phyloP scores from a whole-genome alignment of 2,797 vertebrate species.

The Enteromius trimaculatus region DNA sequence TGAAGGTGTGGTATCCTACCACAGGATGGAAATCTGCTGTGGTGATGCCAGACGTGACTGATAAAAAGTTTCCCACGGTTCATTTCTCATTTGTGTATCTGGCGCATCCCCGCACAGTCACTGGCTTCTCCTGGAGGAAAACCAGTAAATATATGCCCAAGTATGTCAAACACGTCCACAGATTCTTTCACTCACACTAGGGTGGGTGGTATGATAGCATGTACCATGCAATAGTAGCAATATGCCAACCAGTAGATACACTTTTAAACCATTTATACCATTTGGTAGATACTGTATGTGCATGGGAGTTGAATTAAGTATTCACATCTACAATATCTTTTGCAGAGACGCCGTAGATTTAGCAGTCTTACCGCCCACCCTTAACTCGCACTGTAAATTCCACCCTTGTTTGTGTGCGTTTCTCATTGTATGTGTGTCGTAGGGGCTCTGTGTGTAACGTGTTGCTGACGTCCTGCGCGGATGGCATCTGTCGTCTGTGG shows the following conservation, averaged over 20 bases:
- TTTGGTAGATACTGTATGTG: not conserved
- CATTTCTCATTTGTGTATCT: conserved; percentile 83
- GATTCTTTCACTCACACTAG: not conserved
- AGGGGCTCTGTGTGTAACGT: conserved; percentile 98
- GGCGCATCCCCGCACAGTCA: conserved; percentile 90
- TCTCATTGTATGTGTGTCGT: conserved; percentile 53
- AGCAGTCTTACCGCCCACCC: not conserved
- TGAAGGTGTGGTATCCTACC: conserved; percentile 97
- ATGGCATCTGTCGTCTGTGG: conserved; percentile 96
- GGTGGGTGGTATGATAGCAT: not conserved
- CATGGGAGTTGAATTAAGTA: not conserved
- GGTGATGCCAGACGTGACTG: conserved; percentile 85
- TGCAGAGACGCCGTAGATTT: not conserved
- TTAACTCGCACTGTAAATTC: not conserved
- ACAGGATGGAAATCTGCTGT: conserved; percentile 94
- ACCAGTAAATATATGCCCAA: conserved; percentile 96
- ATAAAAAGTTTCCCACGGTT: conserved; percentile 79
- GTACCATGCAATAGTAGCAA: not conserved
- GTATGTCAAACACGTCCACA: conserved; percentile 68
- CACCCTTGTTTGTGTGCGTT: not conserved
- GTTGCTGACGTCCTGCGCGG: conserved; percentile 92
- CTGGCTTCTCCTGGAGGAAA: conserved; percentile 97
- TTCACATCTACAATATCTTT: no score
- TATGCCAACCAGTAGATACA: not conserved
- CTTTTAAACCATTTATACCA: not conserved